Percentiles rank a stretch among this genome's conserved stretches.
Evolutionary conservation across 1,140 invertebrate species (phyloP).

Genomic region (Lordiphosa mommai): DNA sequence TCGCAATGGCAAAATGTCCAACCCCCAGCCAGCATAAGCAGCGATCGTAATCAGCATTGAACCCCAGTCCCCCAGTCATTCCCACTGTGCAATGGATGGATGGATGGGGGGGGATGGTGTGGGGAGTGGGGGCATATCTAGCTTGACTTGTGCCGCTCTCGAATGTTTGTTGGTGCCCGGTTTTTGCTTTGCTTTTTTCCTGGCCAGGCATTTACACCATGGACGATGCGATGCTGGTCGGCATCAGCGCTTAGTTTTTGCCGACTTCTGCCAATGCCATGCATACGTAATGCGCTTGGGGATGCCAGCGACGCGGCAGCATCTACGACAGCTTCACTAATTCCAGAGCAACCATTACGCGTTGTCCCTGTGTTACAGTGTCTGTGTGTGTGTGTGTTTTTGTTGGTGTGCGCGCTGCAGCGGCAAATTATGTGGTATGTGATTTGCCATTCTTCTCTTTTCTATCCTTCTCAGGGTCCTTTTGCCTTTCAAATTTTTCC

Average conservation of each 20-base stretch:
- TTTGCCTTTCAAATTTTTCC: conserved; percentile 45
- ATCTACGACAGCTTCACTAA: conserved; percentile 50
- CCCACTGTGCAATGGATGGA: conserved; percentile 1
- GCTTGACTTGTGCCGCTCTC: conserved; percentile 40
- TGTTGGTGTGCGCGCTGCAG: conserved; percentile 50
- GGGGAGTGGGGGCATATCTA: conserved; percentile 1
- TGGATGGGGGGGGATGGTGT: background rate
- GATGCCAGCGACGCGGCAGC: conserved; percentile 37
- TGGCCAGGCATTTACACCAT: conserved; percentile 63
- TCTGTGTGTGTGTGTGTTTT: conserved; percentile 19
- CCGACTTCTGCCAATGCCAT: conserved; percentile 50
- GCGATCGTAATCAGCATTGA: conserved; percentile 73
- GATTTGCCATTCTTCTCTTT: conserved; percentile 57
- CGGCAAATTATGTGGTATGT: conserved; percentile 75
- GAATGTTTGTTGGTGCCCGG: conserved; percentile 6
- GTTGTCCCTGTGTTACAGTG: conserved; percentile 4
- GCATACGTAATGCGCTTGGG: conserved; percentile 74
- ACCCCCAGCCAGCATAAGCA: conserved; percentile 11
- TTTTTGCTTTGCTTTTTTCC: conserved; percentile 22
- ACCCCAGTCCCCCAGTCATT: conserved; percentile 20
- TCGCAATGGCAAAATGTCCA: conserved; percentile 48
- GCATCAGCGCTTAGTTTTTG: conserved; percentile 11
- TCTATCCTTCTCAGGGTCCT: conserved; percentile 10
- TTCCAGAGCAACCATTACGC: conserved; percentile 49
- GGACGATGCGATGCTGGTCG: conserved; percentile 39